Conservation (phyloP, 1,140 invertebrate genomes). For the Lordiphosa collinella region DNA sequence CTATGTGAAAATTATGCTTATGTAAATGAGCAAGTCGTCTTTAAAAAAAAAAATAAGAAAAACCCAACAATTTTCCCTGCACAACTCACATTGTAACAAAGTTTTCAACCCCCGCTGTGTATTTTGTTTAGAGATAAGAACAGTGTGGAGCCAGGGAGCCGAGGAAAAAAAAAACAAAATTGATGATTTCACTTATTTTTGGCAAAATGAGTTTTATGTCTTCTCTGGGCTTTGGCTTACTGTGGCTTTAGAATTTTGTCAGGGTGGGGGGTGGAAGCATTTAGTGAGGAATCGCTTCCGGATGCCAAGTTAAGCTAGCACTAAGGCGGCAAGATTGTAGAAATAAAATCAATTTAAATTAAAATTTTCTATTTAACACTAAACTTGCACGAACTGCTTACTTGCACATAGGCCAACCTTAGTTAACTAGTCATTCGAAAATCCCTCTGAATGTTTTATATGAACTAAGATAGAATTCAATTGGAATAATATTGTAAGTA, state of each 20-base stretch:
- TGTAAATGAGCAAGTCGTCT: slow-evolving; percentile 63
- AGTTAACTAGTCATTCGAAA: too few species aligned
- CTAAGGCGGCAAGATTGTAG: slow-evolving; percentile 4
- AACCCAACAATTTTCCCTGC: slow-evolving; percentile 4
- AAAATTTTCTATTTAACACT: too few species aligned
- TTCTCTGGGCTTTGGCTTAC: slow-evolving; percentile 12
- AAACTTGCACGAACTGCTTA: too few species aligned
- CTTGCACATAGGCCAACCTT: too few species aligned
- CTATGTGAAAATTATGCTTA: slow-evolving; percentile 78
- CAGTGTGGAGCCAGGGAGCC: slow-evolving; percentile 3
- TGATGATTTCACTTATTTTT: slow-evolving; percentile 76
- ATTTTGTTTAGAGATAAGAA: slow-evolving; percentile 28
- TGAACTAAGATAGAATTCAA: too few species aligned
- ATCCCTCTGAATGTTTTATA: too few species aligned
- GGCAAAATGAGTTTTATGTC: slow-evolving; percentile 57
- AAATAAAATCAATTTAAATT: slow-evolving; percentile 14
- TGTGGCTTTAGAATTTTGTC: not conserved
- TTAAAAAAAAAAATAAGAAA: slow-evolving; percentile 17
- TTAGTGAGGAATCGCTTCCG: slow-evolving; percentile 11
- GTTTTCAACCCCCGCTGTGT: slow-evolving; percentile 57
- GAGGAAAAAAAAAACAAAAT: slow-evolving; percentile 37
- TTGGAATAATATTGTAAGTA: too few species aligned
- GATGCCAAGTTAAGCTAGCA: not conserved
- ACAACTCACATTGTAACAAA: slow-evolving; percentile 45
- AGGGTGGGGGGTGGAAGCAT: not conserved